phyloP scores from a whole-genome alignment of 2,888 invertebrate genomes.

The Crioceris asparagi region DNA sequence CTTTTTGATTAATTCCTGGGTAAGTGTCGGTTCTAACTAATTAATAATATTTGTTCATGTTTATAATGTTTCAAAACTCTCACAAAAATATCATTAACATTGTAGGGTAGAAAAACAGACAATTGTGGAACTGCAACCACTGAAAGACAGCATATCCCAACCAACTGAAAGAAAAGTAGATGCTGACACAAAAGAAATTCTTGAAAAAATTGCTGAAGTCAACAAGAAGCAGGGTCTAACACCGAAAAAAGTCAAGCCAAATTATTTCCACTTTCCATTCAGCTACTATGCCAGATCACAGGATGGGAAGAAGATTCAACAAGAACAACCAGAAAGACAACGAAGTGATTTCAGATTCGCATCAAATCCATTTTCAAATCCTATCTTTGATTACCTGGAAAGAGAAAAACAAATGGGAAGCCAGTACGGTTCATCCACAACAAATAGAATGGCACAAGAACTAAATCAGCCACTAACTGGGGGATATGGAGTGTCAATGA shows the following conservation, averaged over 20 bases:
- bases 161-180: slow-evolving; percentile 13
- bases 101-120: slow-evolving; percentile 29
- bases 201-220: slow-evolving; percentile 45
- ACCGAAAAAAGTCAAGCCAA: slow-evolving; percentile 22
- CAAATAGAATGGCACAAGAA: slow-evolving; percentile 11
- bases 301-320: slow-evolving; percentile 1
- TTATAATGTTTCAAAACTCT: too few species aligned
- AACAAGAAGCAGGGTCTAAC: slow-evolving; percentile 40
- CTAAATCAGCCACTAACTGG: slow-evolving; percentile 6
- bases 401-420: slow-evolving; percentile 6
- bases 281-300: slow-evolving; percentile 25
- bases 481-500: slow-evolving; percentile 14
- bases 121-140: slow-evolving; percentile 18
- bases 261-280: slow-evolving; percentile 24
- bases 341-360: slow-evolving; percentile 24
- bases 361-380: slow-evolving; percentile 27
- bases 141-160: slow-evolving; percentile 5
- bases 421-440: too few species aligned
- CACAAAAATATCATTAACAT: too few species aligned
- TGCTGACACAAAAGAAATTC: slow-evolving; percentile 38
- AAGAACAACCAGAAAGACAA: slow-evolving; percentile 10
- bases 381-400: slow-evolving; percentile 31
- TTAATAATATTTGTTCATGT: too few species aligned
- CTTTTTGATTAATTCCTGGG: too few species aligned
- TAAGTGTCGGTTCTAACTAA: too few species aligned